These are phyloP conservation scores for Pangasius mekongensis DNA, from an alignment of 2,797 vertebrate genomes.

Conservation along the genomic window DNA sequence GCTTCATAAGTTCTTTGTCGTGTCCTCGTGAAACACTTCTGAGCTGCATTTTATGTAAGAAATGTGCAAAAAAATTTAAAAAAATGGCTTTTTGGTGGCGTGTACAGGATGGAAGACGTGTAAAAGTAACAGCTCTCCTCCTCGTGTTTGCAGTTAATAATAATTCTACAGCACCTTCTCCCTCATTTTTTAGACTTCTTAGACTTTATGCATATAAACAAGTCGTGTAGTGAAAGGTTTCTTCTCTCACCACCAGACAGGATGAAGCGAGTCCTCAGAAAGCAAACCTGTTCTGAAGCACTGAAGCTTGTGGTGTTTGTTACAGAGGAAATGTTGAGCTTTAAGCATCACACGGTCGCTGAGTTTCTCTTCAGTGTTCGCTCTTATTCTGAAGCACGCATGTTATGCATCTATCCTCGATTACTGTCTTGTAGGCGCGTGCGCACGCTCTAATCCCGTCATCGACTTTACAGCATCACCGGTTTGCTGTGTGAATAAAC, in stretches of 20 bases:
- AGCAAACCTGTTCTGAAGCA: neutral
- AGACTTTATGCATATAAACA: neutral
- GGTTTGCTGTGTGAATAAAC: neutral
- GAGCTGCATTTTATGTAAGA: neutral
- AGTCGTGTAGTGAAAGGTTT: neutral
- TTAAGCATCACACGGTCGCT: neutral
- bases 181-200: neutral
- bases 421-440: neutral
- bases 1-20: neutral
- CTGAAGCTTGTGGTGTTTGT: neutral
- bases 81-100: too few species aligned
- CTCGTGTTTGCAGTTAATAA: neutral
- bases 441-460: neutral
- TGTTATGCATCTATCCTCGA: neutral
- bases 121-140: neutral
- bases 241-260: neutral
- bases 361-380: neutral
- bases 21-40: neutral
- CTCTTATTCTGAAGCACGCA: too few species aligned
- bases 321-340: neutral
- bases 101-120: neutral
- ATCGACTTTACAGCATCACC: neutral
- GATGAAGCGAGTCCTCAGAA: neutral
- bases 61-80: neutral
- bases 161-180: neutral